Evolutionary conservation across 2,113 vertebrate genomes (phyloP), one percentile per base, ranked within the genome.

Genomic region (Balaeniceps rex): DNA sequence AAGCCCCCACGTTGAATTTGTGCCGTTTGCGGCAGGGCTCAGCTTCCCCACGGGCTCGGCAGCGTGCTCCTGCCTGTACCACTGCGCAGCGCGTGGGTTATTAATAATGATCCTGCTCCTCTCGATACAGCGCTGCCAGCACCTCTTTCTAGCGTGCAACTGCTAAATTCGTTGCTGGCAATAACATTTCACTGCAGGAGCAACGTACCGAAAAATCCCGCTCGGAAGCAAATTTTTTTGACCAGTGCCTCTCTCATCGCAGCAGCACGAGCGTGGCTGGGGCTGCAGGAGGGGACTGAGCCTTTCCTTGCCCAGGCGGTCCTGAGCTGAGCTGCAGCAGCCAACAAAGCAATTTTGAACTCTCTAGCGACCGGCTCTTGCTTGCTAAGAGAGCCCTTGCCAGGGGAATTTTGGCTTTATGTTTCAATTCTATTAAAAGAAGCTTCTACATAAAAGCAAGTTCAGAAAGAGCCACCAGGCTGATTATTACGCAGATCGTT

Each of bases 61-160:
- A 1, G 6, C 0, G 5, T 63, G 46, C 22, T 65, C 58, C 89
- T 8, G 29, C 54, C 52, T 9, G 31, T 12, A 6, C 49, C 40
- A 0, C 77, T 2, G 16, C 23, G 2, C 42, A 4, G 14, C 9
- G 3, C 4, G 2, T 3, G 8, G 6, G 18, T 63, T 7, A 4
- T 12, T 9, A 14, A 17, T 2, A 18, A 13, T 5, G 0, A 8
- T 2, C 54, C 75, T 1, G 10, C 81, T 55, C 60, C 66, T 61
- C 68, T 12, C 2, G 3, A 15, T 46, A 15, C 26, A 15, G 5
- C 34, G 6, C 54, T 10, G 5, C 25, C 44, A 28, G 49, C 78
- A 25, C 13, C 71, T 17, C 47, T 22, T 11, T 9, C n/a, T 21
- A 12, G 36, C 17, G 2, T 0, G 4, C 17, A 7, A 10, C 3